phyloP scores from a whole-genome alignment of 2,888 invertebrate species.

The Thereva nobilitata region DNA sequence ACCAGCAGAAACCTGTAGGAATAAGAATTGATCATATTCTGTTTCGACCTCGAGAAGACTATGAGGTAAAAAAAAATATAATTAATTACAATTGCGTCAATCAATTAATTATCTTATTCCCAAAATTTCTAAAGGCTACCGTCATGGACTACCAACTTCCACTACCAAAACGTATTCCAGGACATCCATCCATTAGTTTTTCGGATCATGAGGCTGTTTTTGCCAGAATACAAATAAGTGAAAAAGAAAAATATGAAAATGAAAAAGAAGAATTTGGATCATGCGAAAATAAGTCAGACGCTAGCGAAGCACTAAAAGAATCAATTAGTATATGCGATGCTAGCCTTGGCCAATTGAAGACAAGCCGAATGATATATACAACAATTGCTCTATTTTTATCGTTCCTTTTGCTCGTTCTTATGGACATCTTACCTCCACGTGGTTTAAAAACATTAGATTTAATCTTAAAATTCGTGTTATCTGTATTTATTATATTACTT shows the following conservation, averaged over 20 bases:
- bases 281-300: background rate
- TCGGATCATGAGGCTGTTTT: slow-evolving; percentile 90
- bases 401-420: slow-evolving; percentile 50
- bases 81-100: background rate
- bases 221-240: slow-evolving; percentile 58
- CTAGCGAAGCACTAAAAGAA: slow-evolving; percentile 49
- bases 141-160: slow-evolving; percentile 69
- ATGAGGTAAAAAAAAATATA: slow-evolving; percentile 26
- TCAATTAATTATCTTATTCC: background rate
- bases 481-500: slow-evolving; percentile 69
- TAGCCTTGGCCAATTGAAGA: slow-evolving; percentile 52
- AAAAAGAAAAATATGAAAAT: background rate
- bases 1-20: slow-evolving; percentile 67
- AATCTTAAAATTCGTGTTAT: slow-evolving; percentile 66
- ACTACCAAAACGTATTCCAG: slow-evolving; percentile 73
- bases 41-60: slow-evolving; percentile 60
- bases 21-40: slow-evolving; percentile 93
- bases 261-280: slow-evolving; percentile 14
- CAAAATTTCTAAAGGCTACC: slow-evolving; percentile 52
- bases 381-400: slow-evolving; percentile 50
- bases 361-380: slow-evolving; percentile 54
- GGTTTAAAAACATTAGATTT: slow-evolving; percentile 59
- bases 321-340: slow-evolving; percentile 53
- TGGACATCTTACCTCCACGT: slow-evolving; percentile 51
- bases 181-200: slow-evolving; percentile 69